A percentile compares a stretch with the other conserved stretches of the same genome.
These are phyloP conservation scores for Lasioglossum morio DNA, from an alignment of 2,888 invertebrate genomes.

Conservation along the genomic window DNA sequence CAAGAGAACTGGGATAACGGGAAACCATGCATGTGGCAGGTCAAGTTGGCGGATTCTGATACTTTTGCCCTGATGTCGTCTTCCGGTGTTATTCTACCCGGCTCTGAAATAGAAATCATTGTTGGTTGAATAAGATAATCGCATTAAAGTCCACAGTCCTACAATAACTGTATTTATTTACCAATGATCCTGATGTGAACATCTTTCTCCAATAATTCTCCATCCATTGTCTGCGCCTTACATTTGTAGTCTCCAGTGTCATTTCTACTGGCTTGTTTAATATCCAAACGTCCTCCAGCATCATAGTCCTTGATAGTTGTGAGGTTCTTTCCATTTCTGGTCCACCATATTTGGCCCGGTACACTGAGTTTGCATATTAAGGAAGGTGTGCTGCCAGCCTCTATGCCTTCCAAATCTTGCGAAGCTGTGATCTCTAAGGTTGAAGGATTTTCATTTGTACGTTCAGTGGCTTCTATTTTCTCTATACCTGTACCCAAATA, in stretches of 20 bases:
- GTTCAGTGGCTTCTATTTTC: conserved; percentile 61
- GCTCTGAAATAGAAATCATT: conserved; percentile 82
- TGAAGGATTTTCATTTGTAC: conserved; percentile 55
- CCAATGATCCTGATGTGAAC: conserved; percentile 82
- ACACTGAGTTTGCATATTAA: conserved; percentile 86
- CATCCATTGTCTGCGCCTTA: conserved; percentile 84
- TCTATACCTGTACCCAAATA: conserved; percentile 65
- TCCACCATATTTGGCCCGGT: conserved; percentile 87
- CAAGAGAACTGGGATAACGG: conserved; percentile 87
- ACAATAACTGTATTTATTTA: conserved; percentile 43
- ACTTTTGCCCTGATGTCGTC: conserved; percentile 86
- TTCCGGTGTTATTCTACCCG: conserved; percentile 85
- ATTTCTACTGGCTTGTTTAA: conserved; percentile 86
- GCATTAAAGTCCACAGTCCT: neutral
- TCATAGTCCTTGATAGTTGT: conserved; percentile 83
- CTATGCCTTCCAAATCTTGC: conserved; percentile 79
- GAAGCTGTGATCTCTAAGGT: conserved; percentile 77
- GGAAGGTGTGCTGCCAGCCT: conserved; percentile 83
- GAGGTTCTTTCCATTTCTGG: conserved; percentile 86
- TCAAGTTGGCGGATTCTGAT: conserved; percentile 85
- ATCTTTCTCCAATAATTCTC: conserved; percentile 77
- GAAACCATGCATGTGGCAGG: conserved; percentile 87
- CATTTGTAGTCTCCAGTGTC: conserved; percentile 88
- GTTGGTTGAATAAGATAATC: conserved; percentile 69
- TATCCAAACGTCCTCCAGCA: conserved; percentile 85